Evolutionary conservation across 2,888 invertebrate genomes (phyloP).

Genomic region (Catotricha subobsoleta): DNA sequence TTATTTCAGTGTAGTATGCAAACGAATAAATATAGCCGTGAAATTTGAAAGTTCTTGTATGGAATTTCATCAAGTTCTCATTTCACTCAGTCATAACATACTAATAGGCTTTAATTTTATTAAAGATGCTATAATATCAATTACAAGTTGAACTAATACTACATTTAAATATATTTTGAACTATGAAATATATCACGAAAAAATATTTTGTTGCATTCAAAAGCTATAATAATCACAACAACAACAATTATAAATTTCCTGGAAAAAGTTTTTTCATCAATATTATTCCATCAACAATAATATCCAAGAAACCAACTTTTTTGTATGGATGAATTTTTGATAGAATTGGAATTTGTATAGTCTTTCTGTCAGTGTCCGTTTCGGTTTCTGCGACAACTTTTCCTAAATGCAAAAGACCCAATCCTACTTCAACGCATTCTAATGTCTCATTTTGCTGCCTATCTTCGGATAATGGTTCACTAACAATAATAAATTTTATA

Average conservation of each 20-base stretch:
- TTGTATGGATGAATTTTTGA: neutral
- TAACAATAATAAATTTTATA: conserved; percentile 7
- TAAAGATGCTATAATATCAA: neutral
- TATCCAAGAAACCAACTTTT: neutral
- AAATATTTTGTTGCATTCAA: too few species aligned
- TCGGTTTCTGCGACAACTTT: neutral
- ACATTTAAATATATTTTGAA: too few species aligned
- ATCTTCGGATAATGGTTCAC: conserved; percentile 1
- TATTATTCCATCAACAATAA: neutral
- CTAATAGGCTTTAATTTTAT: neutral
- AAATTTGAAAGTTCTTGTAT: neutral
- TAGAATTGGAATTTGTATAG: neutral
- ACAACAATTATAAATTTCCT: too few species aligned
- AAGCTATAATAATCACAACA: too few species aligned
- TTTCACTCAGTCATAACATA: neutral
- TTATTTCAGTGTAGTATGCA: neutral
- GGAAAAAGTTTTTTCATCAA: neutral
- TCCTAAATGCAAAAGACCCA: neutral
- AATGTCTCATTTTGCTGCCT: neutral
- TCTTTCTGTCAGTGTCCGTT: neutral
- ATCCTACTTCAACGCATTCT: neutral
- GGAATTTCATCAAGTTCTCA: neutral
- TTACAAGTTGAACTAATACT: too few species aligned
- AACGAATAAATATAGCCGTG: neutral
- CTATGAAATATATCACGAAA: too few species aligned